phyloP scores from a whole-genome alignment of 1,140 invertebrate species.

The Atopsyche davidsoni region DNA sequence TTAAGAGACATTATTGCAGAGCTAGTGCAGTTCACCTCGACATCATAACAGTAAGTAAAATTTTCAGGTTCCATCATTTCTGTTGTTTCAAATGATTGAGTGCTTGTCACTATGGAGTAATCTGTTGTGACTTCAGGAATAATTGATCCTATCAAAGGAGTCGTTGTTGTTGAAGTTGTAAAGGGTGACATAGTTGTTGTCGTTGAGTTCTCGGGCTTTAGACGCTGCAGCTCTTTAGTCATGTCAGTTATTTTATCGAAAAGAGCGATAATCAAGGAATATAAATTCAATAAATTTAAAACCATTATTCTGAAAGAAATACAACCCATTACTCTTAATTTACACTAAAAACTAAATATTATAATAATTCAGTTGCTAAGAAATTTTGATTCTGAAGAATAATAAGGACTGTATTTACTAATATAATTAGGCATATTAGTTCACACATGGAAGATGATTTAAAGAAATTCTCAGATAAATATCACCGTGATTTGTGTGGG shows the following conservation, averaged over 20 bases:
- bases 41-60: constrained; percentile 15
- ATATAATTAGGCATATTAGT: too few species aligned
- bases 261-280: constrained; percentile 91
- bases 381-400: too few species aligned
- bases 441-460: too few species aligned
- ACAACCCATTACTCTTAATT: too few species aligned
- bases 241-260: constrained; percentile 86
- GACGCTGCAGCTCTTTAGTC: constrained; percentile 47
- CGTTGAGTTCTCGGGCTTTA: constrained; percentile 40
- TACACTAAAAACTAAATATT: too few species aligned
- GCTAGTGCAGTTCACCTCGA: constrained; percentile 14
- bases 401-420: too few species aligned
- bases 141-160: not conserved
- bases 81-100: not conserved
- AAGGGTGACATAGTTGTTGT: constrained; percentile 4
- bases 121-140: not conserved
- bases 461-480: too few species aligned
- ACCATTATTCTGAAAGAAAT: constrained; percentile 82
- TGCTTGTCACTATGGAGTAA: not conserved
- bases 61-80: constrained; percentile 6
- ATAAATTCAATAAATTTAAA: constrained; percentile 90
- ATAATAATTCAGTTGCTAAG: too few species aligned
- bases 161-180: constrained; percentile 1
- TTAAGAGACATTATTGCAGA: constrained; percentile 9
- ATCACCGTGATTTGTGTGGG: too few species aligned